phyloP scores from a whole-genome alignment of 2,113 vertebrate genomes.

The Dissostichus mawsoni region DNA sequence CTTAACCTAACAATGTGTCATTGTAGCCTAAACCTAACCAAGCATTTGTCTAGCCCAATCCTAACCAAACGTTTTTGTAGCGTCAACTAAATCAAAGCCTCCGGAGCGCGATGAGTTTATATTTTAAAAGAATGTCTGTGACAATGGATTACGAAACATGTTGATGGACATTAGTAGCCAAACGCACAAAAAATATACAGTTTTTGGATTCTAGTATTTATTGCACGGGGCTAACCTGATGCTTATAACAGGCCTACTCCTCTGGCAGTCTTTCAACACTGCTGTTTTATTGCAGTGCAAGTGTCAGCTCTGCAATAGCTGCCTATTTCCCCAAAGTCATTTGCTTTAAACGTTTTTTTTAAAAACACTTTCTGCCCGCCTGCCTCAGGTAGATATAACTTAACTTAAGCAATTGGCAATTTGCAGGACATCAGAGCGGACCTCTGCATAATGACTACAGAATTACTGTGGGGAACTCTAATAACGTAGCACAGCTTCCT shows the following conservation, averaged over 20 bases:
- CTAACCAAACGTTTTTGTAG: too few relatives aligned
- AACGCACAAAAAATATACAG: too few relatives aligned
- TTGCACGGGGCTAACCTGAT: neutral
- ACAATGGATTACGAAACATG: too few relatives aligned
- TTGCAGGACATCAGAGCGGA: conserved; percentile 59
- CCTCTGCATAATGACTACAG: conserved; percentile 65
- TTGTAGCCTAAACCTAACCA: too few relatives aligned
- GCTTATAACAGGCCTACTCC: neutral
- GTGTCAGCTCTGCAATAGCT: conserved; percentile 20
- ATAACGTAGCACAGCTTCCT: conserved; percentile 51
- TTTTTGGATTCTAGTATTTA: too few relatives aligned
- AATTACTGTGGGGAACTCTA: conserved; percentile 63
- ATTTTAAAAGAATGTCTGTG: too few relatives aligned
- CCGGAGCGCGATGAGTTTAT: too few relatives aligned
- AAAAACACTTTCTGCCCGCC: conserved; percentile 44
- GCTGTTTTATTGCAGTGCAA: conserved; percentile 23
- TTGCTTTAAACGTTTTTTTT: conserved; percentile 70
- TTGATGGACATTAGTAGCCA: too few relatives aligned
- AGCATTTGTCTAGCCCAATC: too few relatives aligned
- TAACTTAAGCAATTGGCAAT: conserved; percentile 58
- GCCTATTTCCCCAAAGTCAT: conserved; percentile 55
- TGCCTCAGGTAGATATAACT: conserved; percentile 54
- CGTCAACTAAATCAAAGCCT: too few relatives aligned
- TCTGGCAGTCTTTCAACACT: neutral
- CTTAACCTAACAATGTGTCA: too few relatives aligned